phyloP scores from a whole-genome alignment of 2,113 vertebrate species.

The Hypocryptadius cinnamomeus region DNA sequence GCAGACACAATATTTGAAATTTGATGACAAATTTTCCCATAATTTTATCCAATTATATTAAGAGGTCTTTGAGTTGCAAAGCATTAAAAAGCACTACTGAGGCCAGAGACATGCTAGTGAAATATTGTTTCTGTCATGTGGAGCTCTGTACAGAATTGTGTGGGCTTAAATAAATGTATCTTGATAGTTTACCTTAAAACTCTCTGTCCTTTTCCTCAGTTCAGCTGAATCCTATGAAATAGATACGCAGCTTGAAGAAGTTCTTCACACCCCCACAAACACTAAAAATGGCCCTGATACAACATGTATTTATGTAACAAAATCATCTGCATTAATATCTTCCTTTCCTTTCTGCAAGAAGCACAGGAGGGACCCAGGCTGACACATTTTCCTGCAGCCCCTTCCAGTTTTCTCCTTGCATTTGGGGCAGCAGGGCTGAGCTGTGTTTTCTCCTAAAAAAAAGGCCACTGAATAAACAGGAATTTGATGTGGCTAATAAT shows the following conservation, averaged over 20 bases:
- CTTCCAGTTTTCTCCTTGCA: slow-evolving; percentile 6
- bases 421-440: background rate
- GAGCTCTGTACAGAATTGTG: slow-evolving; percentile 13
- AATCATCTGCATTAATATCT: slow-evolving; percentile 65
- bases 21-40: slow-evolving; percentile 3
- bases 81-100: background rate
- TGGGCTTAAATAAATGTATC: slow-evolving; percentile 45
- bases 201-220: slow-evolving; percentile 57
- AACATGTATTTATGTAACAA: slow-evolving; percentile 70
- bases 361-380: slow-evolving; percentile 31
- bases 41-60: slow-evolving; percentile 6
- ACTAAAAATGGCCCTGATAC: slow-evolving; percentile 69
- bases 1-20: slow-evolving; percentile 12
- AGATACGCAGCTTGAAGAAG: slow-evolving; percentile 64
- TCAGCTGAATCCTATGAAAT: slow-evolving; percentile 62
- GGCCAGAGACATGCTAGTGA: background rate
- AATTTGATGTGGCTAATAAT: background rate
- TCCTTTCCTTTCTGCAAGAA: slow-evolving; percentile 42
- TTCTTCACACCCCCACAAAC: slow-evolving; percentile 66
- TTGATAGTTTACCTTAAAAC: slow-evolving; percentile 64
- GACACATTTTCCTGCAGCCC: slow-evolving; percentile 34
- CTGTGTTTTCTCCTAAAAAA: background rate
- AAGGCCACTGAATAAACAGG: background rate
- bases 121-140: background rate
- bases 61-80: slow-evolving; percentile 6